Evolutionary conservation across 2,113 vertebrate genomes (phyloP).

Genomic region (Lophura nycthemera): DNA sequence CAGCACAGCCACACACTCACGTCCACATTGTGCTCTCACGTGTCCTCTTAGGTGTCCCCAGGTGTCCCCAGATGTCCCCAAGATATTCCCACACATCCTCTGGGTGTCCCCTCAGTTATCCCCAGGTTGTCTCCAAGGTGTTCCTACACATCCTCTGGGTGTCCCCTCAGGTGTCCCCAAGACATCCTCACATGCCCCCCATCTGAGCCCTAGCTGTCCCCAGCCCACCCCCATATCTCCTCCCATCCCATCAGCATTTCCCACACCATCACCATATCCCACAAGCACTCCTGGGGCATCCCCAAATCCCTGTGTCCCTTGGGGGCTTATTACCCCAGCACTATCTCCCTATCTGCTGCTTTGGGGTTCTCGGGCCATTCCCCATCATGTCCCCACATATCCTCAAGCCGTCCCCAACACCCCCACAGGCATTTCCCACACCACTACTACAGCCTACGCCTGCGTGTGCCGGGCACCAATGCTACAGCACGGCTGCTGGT

Average conservation of each 20-base stretch:
- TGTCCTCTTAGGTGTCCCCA: too few relatives aligned
- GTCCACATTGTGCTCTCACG: background rate
- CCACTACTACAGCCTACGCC: slow-evolving; percentile 87
- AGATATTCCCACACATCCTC: too few relatives aligned
- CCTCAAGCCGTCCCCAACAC: background rate
- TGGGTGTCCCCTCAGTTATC: background rate
- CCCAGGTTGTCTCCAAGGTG: background rate
- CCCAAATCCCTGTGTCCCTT: background rate
- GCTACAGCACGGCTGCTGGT: slow-evolving; percentile 85
- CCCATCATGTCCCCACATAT: background rate
- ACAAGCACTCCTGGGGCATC: background rate
- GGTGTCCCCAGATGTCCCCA: too few relatives aligned
- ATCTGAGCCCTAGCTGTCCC: background rate
- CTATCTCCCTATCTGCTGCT: too few relatives aligned
- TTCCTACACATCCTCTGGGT: too few relatives aligned
- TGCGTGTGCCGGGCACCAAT: slow-evolving; percentile 81
- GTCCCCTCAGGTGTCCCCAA: background rate
- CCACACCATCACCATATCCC: background rate
- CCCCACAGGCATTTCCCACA: slow-evolving; percentile 85
- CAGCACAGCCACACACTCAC: too few relatives aligned
- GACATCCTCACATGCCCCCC: background rate
- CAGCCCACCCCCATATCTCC: too few relatives aligned
- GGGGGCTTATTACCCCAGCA: too few relatives aligned
- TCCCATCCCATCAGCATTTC: too few relatives aligned
- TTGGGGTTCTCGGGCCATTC: too few relatives aligned